Evolutionary conservation across 2,797 vertebrate species (phyloP), one percentile per base, ranked within the genome.

Genomic region (Trematomus bernacchii): DNA sequence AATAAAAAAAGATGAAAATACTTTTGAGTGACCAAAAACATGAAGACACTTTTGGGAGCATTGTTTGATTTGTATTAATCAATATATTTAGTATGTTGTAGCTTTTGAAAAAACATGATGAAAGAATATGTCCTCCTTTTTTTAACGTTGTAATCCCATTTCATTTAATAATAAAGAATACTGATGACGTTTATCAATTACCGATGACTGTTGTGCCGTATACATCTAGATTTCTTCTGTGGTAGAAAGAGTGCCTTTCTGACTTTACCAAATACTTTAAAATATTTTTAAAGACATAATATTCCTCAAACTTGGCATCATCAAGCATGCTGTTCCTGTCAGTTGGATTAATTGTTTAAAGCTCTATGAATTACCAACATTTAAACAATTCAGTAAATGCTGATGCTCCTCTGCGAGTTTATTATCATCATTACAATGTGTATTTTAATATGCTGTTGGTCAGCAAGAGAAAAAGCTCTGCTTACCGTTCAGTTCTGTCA

Each of bases 401-500:
- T 51, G 68, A 63, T 72, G 47, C 37, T 51, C 21, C 9, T 59
- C 47, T 75, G 47, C 74, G 27, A 70, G 11, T 48, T 51, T 33
- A 18, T 33, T 9, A 59, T 65, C 23, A 33, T 66, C 30, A 30
- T 52, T 16, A 19, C 11, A 37, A 1, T 60, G 12, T 52, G 48
- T 65, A 37, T 47, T 58, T 4, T 65, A 63, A 16, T 63, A 27
- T 66, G 42, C 21, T 2, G 2, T 21, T 42, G 27, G 40, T 76
- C 48, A 65, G 40, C 13, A 21, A 30, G 18, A 54, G 37, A 63
- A 80, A 33, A 18, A 0, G 14, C 14, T 59, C n/a, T 74, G n/a
- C 93, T 89, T 82, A 93, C 92, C 59, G 72, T 72, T 85, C 19
- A 2, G 62, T 19, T 66, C 46, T 47, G 55, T 66, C 70, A 52